phyloP scores from a whole-genome alignment of 1,140 invertebrate species.

The Philotrypesis tridentata region DNA sequence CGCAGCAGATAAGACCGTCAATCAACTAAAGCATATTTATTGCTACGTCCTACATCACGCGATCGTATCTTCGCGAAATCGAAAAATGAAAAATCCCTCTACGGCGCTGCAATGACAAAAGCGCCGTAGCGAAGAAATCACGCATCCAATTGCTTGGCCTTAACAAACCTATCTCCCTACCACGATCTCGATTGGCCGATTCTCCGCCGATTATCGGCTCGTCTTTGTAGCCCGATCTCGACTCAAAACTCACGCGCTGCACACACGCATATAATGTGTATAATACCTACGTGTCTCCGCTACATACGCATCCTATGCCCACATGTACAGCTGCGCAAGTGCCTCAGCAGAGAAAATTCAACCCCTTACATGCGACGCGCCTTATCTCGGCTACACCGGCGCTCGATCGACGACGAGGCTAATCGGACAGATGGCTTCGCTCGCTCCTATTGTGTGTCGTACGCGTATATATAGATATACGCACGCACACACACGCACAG shows the following conservation, averaged over 20 bases:
- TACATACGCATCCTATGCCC: too few species aligned
- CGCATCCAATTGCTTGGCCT: too few species aligned
- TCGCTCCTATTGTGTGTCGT: not conserved
- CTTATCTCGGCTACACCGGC: slow-evolving; percentile 36
- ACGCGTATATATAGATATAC: too few species aligned
- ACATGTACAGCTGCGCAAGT: not conserved
- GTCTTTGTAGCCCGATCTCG: slow-evolving; percentile 22
- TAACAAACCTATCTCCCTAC: not conserved
- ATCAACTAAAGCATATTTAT: too few species aligned
- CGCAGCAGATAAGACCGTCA: too few species aligned
- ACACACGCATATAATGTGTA: not conserved
- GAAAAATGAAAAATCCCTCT: too few species aligned
- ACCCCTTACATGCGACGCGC: slow-evolving; percentile 12
- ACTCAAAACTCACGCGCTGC: too few species aligned
- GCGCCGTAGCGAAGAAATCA: too few species aligned
- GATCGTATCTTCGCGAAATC: too few species aligned
- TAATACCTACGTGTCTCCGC: not conserved
- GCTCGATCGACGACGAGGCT: slow-evolving; percentile 18
- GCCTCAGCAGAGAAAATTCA: not conserved
- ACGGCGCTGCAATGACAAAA: too few species aligned
- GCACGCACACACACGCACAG: too few species aligned
- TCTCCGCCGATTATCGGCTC: not conserved
- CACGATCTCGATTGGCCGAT: slow-evolving; percentile 2
- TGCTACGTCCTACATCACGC: too few species aligned
- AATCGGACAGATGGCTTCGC: slow-evolving; percentile 45